These are phyloP conservation scores for Ibidorhyncha struthersii DNA, from an alignment of 2,113 vertebrate genomes.

Conservation along the genomic window DNA sequence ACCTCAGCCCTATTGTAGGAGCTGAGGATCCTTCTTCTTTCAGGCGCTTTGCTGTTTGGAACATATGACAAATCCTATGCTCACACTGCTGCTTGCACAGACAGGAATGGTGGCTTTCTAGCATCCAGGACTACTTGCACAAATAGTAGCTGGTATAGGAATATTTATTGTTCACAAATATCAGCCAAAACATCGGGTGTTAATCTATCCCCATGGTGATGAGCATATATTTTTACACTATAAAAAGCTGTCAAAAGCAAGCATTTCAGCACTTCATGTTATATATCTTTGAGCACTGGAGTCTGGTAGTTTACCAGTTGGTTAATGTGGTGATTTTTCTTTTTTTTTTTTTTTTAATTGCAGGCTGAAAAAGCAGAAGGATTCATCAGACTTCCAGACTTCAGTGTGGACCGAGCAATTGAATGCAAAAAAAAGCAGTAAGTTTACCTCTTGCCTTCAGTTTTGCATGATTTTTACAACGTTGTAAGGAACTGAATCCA, in stretches of 20 bases:
- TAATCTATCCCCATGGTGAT: slow-evolving; percentile 32
- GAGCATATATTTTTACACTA: slow-evolving; percentile 2
- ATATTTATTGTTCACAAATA: not conserved
- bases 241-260: not conserved
- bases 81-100: not conserved
- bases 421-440: slow-evolving; percentile 99
- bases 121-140: not conserved
- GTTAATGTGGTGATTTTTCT: not conserved
- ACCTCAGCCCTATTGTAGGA: not conserved
- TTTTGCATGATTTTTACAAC: not conserved
- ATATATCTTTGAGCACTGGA: not conserved
- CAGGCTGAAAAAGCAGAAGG: slow-evolving; percentile 97
- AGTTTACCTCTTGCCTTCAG: slow-evolving; percentile 58
- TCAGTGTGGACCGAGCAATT: slow-evolving; percentile 87
- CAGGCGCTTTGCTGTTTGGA: not conserved
- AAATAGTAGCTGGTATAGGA: not conserved
- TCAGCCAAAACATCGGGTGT: not conserved
- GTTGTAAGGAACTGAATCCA: not conserved
- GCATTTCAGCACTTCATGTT: not conserved
- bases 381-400: slow-evolving; percentile 92
- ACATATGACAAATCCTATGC: not conserved
- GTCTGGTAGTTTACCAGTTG: not conserved
- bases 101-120: not conserved
- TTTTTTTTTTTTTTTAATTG: slow-evolving; percentile 1
- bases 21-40: not conserved